Conservation (phyloP, 2,113 vertebrate genomes). For the Apeltes quadracus region DNA sequence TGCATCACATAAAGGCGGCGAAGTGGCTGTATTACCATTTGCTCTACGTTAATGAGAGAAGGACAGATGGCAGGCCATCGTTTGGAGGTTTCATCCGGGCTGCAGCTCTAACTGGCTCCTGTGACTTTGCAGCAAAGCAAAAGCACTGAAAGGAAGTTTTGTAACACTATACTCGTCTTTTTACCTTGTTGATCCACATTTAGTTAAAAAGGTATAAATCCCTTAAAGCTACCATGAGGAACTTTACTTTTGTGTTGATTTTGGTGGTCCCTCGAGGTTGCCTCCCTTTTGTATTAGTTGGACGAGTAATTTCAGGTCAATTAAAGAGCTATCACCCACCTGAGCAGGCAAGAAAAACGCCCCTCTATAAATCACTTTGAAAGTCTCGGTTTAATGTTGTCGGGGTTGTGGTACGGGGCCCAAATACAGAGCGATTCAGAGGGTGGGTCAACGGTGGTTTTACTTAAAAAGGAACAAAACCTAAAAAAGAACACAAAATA, state of each 20-base stretch:
- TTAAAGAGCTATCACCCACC: no score
- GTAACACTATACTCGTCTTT: not conserved
- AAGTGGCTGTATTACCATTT: slow-evolving; percentile 76
- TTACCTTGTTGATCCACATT: not conserved
- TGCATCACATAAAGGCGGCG: slow-evolving; percentile 59
- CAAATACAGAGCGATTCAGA: no score
- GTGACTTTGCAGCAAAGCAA: slow-evolving; percentile 58
- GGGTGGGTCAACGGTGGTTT: no score
- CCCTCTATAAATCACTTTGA: no score
- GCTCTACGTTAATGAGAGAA: slow-evolving; percentile 72
- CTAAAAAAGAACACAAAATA: no score
- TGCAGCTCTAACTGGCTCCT: slow-evolving; percentile 40
- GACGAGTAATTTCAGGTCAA: no score
- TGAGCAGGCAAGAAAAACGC: no score
- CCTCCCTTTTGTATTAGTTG: no score
- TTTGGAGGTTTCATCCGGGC: slow-evolving; percentile 61
- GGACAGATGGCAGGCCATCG: slow-evolving; percentile 73
- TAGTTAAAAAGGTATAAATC: not conserved
- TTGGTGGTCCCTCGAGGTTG: not conserved
- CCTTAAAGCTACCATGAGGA: not conserved
- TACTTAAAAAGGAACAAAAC: no score
- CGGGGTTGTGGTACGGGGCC: no score
- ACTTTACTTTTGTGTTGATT: not conserved
- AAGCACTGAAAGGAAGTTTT: not conserved
- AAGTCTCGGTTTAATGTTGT: no score